phyloP scores from a whole-genome alignment of 2,888 invertebrate genomes.

The Phoronis australis region DNA sequence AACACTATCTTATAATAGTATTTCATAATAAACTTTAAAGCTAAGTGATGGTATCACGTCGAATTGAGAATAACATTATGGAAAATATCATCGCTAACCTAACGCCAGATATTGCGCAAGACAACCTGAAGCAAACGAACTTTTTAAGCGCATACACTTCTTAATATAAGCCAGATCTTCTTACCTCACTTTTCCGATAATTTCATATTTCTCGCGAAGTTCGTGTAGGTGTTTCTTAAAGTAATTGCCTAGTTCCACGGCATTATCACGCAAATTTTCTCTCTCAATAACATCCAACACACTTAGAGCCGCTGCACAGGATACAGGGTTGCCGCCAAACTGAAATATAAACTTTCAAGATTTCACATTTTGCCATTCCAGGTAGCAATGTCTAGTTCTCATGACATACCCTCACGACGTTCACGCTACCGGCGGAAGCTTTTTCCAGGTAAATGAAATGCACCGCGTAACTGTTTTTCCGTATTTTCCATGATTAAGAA shows the following conservation, averaged over 20 bases:
- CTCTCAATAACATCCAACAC: constrained; percentile 89
- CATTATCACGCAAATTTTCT: constrained; percentile 79
- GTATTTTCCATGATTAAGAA: too few relatives aligned
- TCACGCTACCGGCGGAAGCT: too few relatives aligned
- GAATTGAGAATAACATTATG: neutral
- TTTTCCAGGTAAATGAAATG: too few relatives aligned
- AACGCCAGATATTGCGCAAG: too few relatives aligned
- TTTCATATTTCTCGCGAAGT: constrained; percentile 66
- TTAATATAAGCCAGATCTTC: too few relatives aligned
- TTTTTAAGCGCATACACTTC: too few relatives aligned
- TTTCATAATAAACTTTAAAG: neutral
- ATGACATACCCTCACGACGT: too few relatives aligned
- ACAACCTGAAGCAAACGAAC: too few relatives aligned
- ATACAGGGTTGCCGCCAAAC: constrained; percentile 99
- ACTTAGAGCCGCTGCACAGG: constrained; percentile 91
- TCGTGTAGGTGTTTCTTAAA: constrained; percentile 63
- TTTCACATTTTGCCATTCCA: neutral
- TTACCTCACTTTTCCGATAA: constrained; percentile 65
- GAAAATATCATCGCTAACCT: too few relatives aligned
- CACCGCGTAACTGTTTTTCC: too few relatives aligned
- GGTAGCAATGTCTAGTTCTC: neutral
- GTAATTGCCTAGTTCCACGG: constrained; percentile 74
- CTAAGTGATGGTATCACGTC: neutral
- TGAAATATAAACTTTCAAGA: constrained; percentile 48
- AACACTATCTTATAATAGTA: neutral